Percentiles rank a stretch among this genome's conserved stretches.
Conservation (phyloP, 1,140 invertebrate genomes). For the Lordiphosa clarofinis region DNA sequence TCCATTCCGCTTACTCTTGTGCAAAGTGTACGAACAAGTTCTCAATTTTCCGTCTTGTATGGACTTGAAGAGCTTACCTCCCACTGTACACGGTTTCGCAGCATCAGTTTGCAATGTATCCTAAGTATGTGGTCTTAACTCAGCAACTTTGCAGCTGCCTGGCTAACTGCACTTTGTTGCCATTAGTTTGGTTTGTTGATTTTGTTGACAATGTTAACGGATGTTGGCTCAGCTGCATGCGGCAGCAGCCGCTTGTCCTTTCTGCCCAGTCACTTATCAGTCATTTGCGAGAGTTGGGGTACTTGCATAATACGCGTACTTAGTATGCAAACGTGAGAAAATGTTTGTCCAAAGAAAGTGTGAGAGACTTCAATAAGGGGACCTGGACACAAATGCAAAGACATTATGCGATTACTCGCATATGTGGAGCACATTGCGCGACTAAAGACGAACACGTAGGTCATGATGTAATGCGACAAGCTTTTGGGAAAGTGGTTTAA, state of each 20-base stretch:
- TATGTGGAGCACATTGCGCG: constrained; percentile 37
- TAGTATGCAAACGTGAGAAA: constrained; percentile 56
- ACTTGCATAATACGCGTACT: constrained; percentile 18
- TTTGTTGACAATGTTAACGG: constrained; percentile 66
- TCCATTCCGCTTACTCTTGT: no score
- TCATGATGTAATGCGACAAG: constrained; percentile 46
- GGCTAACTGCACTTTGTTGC: constrained; percentile 64
- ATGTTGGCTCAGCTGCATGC: constrained; percentile 63
- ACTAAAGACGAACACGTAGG: constrained; percentile 27
- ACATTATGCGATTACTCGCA: constrained; percentile 31
- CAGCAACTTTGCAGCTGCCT: constrained; percentile 62
- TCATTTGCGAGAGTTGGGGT: constrained; percentile 29
- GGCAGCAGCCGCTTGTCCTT: constrained; percentile 47
- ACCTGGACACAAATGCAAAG: constrained; percentile 16
- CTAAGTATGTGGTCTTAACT: constrained; percentile 35
- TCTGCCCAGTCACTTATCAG: constrained; percentile 66
- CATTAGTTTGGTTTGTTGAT: constrained; percentile 54
- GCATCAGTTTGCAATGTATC: constrained; percentile 33
- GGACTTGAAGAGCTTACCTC: neutral
- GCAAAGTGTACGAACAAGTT: no score
- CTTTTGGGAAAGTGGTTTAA: constrained; percentile 48
- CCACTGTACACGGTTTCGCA: constrained; percentile 14
- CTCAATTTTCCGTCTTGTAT: neutral
- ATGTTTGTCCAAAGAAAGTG: constrained; percentile 55
- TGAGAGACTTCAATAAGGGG: constrained; percentile 36